phyloP scores from a whole-genome alignment of 1,140 invertebrate genomes.

The Sipha flava region DNA sequence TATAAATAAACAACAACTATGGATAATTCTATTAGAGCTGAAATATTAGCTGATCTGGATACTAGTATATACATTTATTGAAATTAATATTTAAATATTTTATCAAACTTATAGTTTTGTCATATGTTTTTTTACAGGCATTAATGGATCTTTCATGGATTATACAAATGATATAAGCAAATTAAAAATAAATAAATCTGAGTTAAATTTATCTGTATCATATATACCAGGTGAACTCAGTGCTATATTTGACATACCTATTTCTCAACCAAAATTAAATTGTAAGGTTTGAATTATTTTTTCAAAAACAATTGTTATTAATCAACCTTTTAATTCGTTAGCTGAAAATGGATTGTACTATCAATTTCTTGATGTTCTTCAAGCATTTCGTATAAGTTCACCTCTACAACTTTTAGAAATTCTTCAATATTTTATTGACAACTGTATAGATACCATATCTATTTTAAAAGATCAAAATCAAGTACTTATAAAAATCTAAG shows the following conservation, averaged over 20 bases:
- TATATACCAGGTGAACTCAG: slow-evolving; percentile 5
- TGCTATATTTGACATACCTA: slow-evolving; percentile 11
- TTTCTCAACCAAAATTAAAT: not conserved
- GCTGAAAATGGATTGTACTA: slow-evolving; percentile 16
- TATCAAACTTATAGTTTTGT: not conserved
- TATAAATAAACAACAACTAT: too few species aligned
- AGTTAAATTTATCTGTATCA: slow-evolving; percentile 19
- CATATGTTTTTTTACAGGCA: not conserved
- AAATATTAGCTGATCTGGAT: not conserved
- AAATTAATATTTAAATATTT: not conserved
- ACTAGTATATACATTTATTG: not conserved
- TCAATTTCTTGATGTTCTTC: not conserved
- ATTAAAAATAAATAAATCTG: slow-evolving; percentile 10
- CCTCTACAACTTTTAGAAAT: slow-evolving; percentile 22
- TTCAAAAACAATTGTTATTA: not conserved
- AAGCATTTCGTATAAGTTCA: not conserved
- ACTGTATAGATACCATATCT: not conserved
- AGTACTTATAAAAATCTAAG: not conserved
- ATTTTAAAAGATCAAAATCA: slow-evolving; percentile 29
- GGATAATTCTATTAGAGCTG: not conserved
- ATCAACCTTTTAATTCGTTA: not conserved
- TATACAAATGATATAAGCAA: not conserved
- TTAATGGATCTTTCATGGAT: not conserved
- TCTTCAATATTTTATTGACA: slow-evolving; percentile 19
- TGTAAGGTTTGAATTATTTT: not conserved